These are phyloP conservation scores for Lynx canadensis DNA, from an alignment of 2,113 vertebrate genomes.

Conservation along the genomic window DNA sequence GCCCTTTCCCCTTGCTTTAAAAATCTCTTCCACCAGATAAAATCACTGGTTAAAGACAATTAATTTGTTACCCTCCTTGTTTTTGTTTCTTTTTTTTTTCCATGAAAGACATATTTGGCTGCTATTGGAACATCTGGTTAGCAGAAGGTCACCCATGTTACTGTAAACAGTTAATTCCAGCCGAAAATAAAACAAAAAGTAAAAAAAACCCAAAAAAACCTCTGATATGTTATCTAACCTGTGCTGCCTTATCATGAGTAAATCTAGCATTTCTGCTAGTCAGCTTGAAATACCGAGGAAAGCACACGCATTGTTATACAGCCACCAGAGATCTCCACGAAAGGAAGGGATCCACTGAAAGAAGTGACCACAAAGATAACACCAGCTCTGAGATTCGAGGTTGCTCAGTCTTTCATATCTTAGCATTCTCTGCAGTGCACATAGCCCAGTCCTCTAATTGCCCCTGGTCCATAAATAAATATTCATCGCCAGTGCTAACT, in stretches of 20 bases:
- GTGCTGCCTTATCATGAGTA: not conserved
- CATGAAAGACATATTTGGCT: not conserved
- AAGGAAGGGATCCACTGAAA: not conserved
- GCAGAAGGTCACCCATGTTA: not conserved
- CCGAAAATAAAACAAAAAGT: conserved; percentile 18
- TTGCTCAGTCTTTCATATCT: not conserved
- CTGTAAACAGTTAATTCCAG: conserved; percentile 10
- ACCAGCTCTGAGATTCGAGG: not conserved
- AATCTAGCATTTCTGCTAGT: not conserved
- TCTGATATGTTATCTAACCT: not conserved
- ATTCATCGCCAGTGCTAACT: conserved; percentile 42
- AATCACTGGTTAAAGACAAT: conserved; percentile 28
- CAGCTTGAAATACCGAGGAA: not conserved
- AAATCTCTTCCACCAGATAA: conserved; percentile 17
- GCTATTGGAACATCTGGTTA: not conserved
- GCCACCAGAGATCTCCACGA: not conserved
- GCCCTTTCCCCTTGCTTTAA: not conserved
- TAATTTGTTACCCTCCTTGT: not conserved
- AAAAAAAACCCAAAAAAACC: not conserved
- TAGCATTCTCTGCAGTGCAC: not conserved
- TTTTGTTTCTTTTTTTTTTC: not conserved
- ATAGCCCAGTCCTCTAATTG: conserved; percentile 39
- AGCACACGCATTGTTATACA: not conserved
- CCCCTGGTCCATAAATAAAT: conserved; percentile 63
- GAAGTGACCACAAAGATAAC: not conserved